Evolutionary conservation across 2,888 invertebrate genomes (phyloP).

Genomic region (Meloe dianella): DNA sequence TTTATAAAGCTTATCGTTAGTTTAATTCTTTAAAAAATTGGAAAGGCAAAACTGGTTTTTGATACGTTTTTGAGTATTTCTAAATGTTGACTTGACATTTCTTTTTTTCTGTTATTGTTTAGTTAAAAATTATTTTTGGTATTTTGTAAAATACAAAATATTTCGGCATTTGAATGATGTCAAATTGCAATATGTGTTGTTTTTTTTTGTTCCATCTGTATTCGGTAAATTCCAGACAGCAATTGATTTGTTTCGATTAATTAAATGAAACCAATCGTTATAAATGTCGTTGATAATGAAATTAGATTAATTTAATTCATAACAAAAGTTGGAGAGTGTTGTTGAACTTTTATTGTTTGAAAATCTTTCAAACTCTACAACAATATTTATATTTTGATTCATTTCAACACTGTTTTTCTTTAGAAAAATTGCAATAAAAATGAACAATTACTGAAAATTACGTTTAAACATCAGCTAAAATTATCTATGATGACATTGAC

Average conservation of each 20-base stretch:
- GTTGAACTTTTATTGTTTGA: constrained; percentile 1
- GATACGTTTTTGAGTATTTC: no score
- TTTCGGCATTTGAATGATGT: no score
- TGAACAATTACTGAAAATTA: not conserved
- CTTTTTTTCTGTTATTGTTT: no score
- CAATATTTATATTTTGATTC: not conserved
- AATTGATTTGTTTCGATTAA: constrained; percentile 2
- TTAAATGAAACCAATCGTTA: not conserved
- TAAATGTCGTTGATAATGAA: not conserved
- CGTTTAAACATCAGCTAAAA: not conserved
- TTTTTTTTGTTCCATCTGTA: not conserved
- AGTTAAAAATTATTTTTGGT: no score
- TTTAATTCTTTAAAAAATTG: no score
- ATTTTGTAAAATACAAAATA: no score
- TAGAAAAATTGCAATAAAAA: not conserved
- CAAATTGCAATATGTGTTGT: no score
- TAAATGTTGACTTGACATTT: no score
- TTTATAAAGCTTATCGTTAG: no score
- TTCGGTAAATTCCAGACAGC: not conserved
- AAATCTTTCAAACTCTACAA: not conserved
- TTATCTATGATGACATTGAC: not conserved
- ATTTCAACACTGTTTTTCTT: not conserved
- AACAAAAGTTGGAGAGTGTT: not conserved
- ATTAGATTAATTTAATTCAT: not conserved
- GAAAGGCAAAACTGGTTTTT: no score